These are phyloP conservation scores for Lepidostoma basale DNA, from an alignment of 1,140 invertebrate genomes.

Conservation along the genomic window DNA sequence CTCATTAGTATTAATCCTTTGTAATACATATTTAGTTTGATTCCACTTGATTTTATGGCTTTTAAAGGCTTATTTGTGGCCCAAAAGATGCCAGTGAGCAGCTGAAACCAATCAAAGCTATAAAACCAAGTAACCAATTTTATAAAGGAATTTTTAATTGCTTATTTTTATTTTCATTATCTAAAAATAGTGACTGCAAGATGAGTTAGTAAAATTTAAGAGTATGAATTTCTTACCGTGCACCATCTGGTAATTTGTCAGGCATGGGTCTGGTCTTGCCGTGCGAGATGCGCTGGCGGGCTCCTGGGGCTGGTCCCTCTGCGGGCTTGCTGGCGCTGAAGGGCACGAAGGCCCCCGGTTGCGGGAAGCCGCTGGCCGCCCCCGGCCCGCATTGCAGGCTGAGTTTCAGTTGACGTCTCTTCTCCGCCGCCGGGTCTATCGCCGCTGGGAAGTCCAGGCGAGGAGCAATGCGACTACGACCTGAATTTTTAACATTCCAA, in stretches of 20 bases:
- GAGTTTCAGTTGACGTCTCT: conserved; percentile 33
- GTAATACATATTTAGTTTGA: too few species aligned
- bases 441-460: conserved; percentile 35
- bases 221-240: conserved; percentile 30
- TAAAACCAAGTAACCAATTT: too few species aligned
- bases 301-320: conserved; percentile 21
- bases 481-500: too few species aligned
- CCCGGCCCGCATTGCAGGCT: conserved; percentile 19
- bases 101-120: too few species aligned
- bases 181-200: too few species aligned
- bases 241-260: conserved; percentile 35
- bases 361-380: conserved; percentile 29
- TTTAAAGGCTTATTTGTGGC: too few species aligned
- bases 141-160: too few species aligned
- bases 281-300: conserved; percentile 18
- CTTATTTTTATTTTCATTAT: too few species aligned
- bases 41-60: too few species aligned
- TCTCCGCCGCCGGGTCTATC: conserved; percentile 25
- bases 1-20: too few species aligned
- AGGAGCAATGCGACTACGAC: conserved; percentile 24
- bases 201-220: too few species aligned
- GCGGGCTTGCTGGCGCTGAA: conserved; percentile 24
- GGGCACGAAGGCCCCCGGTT: conserved; percentile 27
- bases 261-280: conserved; percentile 33
- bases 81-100: too few species aligned